Evolutionary conservation across 2,888 invertebrate species (phyloP).

Genomic region (Cabera pusaria): DNA sequence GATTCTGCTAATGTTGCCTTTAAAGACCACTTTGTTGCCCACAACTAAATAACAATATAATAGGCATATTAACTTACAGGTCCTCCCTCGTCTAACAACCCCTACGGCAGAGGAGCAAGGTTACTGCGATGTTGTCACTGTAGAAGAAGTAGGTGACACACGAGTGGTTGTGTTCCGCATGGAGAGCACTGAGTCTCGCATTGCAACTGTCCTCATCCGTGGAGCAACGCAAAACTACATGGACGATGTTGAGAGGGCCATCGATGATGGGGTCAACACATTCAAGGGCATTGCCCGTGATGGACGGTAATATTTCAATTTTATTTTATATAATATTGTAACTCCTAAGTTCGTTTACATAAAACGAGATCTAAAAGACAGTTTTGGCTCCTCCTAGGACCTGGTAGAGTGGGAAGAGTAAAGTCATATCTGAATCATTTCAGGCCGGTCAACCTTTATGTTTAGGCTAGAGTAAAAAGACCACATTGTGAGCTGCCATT

Average conservation of each 20-base stretch:
- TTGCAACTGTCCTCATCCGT: slow-evolving; percentile 96
- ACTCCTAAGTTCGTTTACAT: too few relatives aligned
- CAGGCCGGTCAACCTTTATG: too few relatives aligned
- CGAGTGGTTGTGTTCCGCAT: slow-evolving; percentile 96
- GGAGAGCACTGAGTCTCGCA: slow-evolving; percentile 91
- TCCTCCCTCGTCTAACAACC: slow-evolving; percentile 86
- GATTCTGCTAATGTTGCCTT: too few relatives aligned
- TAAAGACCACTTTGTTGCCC: too few relatives aligned
- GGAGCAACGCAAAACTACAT: slow-evolving; percentile 99
- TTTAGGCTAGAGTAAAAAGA: too few relatives aligned
- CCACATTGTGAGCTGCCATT: too few relatives aligned
- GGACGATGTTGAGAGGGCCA: slow-evolving; percentile 99
- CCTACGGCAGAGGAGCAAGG: slow-evolving; percentile 96
- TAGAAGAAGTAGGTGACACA: slow-evolving; percentile 98
- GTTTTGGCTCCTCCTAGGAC: too few relatives aligned
- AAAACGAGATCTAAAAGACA: too few relatives aligned
- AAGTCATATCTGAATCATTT: too few relatives aligned
- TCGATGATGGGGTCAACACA: slow-evolving; percentile 99
- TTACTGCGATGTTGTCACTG: slow-evolving; percentile 93
- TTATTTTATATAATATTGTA: too few relatives aligned
- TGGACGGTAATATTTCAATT: slow-evolving; percentile 74
- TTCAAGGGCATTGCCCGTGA: slow-evolving; percentile 95
- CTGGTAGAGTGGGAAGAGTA: too few relatives aligned
- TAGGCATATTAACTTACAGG: slow-evolving; percentile 47
- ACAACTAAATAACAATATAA: too few relatives aligned